Evolutionary conservation across 2,888 invertebrate genomes (phyloP).

Genomic region (Desoria tigrina): DNA sequence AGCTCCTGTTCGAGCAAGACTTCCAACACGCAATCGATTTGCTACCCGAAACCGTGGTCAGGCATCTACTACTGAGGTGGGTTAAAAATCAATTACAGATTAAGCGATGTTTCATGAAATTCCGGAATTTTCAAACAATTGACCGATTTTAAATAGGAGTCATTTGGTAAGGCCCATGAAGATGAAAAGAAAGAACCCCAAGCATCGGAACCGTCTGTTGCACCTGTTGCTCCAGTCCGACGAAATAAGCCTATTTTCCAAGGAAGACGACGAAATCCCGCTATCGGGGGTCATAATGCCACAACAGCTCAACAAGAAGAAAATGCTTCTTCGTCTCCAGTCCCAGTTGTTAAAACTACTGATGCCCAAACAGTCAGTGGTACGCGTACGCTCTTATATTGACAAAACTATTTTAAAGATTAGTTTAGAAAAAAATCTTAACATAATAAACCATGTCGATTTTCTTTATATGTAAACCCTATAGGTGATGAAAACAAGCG

Average conservation of each 20-base stretch:
- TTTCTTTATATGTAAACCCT: background rate
- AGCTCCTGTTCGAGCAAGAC: slow-evolving; percentile 24
- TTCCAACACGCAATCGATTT: slow-evolving; percentile 35
- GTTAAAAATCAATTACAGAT: background rate
- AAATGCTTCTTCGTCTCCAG: slow-evolving; percentile 5
- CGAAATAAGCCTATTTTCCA: slow-evolving; percentile 21
- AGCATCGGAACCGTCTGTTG: background rate
- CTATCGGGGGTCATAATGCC: slow-evolving; percentile 20
- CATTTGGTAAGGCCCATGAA: too few species aligned
- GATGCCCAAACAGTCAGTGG: background rate
- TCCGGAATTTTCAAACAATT: too few species aligned
- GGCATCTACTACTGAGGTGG: slow-evolving; percentile 34
- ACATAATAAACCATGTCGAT: background rate
- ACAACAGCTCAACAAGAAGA: slow-evolving; percentile 22
- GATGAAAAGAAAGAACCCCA: slow-evolving; percentile 10
- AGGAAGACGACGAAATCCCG: slow-evolving; percentile 34
- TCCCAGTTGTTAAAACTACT: slow-evolving; percentile 19
- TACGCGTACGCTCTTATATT: too few species aligned
- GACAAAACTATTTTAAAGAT: slow-evolving; percentile 3
- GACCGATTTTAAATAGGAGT: too few species aligned
- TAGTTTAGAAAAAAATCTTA: background rate
- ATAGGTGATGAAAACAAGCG: slow-evolving; percentile 16
- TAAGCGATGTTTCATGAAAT: too few species aligned
- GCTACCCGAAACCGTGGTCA: slow-evolving; percentile 30
- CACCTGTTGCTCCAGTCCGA: slow-evolving; percentile 17